phyloP scores from a whole-genome alignment of 30 jellyfish, hydroid and myxozoan genomes.

The Rhopilema esculentum region DNA sequence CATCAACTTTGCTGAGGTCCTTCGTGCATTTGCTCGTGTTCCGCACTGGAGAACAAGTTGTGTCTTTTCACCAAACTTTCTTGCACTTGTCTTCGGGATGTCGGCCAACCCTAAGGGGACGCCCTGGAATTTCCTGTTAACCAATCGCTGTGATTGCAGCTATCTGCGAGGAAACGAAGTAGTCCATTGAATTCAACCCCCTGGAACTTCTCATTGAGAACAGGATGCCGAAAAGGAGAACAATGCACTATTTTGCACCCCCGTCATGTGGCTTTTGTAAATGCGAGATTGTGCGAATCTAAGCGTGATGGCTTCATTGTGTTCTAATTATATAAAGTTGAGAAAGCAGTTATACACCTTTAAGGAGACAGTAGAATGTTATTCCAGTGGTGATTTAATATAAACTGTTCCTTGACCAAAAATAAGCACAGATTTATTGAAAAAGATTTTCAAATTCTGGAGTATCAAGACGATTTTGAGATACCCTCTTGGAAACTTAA shows the following conservation, averaged over 20 bases:
- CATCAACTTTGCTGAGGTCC: not conserved
- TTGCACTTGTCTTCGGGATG: slow-evolving; percentile 65
- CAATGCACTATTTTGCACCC: slow-evolving; percentile 7
- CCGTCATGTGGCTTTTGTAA: slow-evolving; percentile 38
- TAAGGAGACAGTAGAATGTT: not conserved
- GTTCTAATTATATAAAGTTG: not conserved
- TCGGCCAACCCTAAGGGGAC: slow-evolving; percentile 80
- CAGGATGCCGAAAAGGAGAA: slow-evolving; percentile 21
- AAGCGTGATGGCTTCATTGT: not conserved
- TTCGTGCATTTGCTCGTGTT: not conserved
- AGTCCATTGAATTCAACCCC: slow-evolving; percentile 5
- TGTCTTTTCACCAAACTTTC: not conserved
- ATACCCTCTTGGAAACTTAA: no score
- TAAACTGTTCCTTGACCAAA: no score
- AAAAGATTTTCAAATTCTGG: no score
- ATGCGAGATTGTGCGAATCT: not conserved
- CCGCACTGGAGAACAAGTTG: not conserved
- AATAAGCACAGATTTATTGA: no score
- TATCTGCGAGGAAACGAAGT: slow-evolving; percentile 38
- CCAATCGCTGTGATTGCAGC: slow-evolving; percentile 50
- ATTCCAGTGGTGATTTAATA: not conserved
- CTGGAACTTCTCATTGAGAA: slow-evolving; percentile 12
- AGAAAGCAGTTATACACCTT: not conserved
- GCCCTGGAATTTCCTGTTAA: slow-evolving; percentile 79
- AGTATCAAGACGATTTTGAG: no score